A percentile compares a stretch with the other conserved stretches of the same genome.
phyloP scores from a whole-genome alignment of 2,888 invertebrate genomes.

The Anodontia alba region DNA sequence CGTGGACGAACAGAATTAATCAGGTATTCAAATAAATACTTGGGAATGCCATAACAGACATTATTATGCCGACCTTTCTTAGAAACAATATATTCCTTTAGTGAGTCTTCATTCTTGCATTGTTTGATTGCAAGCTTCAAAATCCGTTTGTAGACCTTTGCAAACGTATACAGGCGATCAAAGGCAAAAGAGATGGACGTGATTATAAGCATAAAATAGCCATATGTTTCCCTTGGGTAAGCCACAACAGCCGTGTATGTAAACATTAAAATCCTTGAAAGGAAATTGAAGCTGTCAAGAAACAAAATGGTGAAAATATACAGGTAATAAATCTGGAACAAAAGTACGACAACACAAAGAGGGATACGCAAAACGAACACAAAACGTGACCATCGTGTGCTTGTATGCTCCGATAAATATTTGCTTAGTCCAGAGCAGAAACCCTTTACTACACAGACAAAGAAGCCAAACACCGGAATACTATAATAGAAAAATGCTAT shows the following conservation, averaged over 20 bases:
- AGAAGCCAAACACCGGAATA: not conserved
- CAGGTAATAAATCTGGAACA: not conserved
- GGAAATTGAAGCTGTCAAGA: not conserved
- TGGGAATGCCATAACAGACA: not conserved
- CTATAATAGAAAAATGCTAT: not conserved
- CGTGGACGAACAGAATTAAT: not conserved
- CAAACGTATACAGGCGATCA: not conserved
- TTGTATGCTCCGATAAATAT: not conserved
- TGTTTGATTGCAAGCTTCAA: not conserved
- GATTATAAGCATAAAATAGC: not conserved
- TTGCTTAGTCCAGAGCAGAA: not conserved
- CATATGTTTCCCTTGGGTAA: not conserved
- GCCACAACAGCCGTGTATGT: constrained; percentile 1
- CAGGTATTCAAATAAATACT: not conserved
- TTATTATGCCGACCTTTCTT: not conserved
- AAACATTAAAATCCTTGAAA: not conserved
- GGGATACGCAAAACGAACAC: not conserved
- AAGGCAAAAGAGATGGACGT: not conserved
- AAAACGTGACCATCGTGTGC: not conserved
- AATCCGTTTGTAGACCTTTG: not conserved
- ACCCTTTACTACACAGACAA: not conserved
- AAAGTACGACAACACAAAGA: not conserved
- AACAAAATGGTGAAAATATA: not conserved
- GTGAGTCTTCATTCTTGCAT: not conserved
- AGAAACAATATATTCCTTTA: not conserved